phyloP scores from a whole-genome alignment of 2,113 vertebrate species.

The Brachyistius frenatus region DNA sequence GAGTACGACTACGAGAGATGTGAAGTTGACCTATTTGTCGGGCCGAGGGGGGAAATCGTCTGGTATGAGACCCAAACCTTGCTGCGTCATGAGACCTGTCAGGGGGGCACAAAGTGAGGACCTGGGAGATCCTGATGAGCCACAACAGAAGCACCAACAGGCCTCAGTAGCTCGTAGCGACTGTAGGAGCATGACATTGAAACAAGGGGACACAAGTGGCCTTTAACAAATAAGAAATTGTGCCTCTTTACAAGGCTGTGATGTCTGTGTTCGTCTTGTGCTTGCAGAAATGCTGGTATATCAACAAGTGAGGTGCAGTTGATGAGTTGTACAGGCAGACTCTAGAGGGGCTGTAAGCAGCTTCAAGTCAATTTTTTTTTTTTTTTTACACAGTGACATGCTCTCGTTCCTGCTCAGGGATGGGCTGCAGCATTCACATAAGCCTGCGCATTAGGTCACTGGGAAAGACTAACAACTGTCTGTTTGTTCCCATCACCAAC shows the following conservation, averaged over 20 bases:
- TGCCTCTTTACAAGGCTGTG: too few relatives aligned
- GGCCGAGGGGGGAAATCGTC: slow-evolving; percentile 44
- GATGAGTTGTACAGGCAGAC: slow-evolving; percentile 8
- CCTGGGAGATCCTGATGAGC: slow-evolving; percentile 53
- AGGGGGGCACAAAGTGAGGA: slow-evolving; percentile 16
- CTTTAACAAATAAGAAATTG: too few relatives aligned
- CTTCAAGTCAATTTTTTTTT: slow-evolving; percentile 54
- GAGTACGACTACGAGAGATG: slow-evolving; percentile 7
- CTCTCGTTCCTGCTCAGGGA: slow-evolving; percentile 74
- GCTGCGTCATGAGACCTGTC: slow-evolving; percentile 67
- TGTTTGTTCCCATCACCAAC: slow-evolving; percentile 81
- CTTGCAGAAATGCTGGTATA: not conserved
- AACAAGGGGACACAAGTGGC: not conserved
- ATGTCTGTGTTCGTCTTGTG: too few relatives aligned
- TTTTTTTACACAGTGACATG: slow-evolving; percentile 52
- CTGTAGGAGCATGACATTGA: not conserved
- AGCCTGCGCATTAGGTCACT: slow-evolving; percentile 83
- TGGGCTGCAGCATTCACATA: slow-evolving; percentile 79
- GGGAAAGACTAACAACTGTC: slow-evolving; percentile 83
- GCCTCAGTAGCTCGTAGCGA: not conserved
- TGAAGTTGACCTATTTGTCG: slow-evolving; percentile 31
- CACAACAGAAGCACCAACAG: slow-evolving; percentile 34
- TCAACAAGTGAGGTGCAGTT: slow-evolving; percentile 29
- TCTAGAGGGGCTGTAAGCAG: slow-evolving; percentile 17
- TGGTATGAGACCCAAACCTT: slow-evolving; percentile 20